These are phyloP conservation scores for Agriopis aurantiaria DNA, from an alignment of 2,888 invertebrate species.

Conservation along the genomic window DNA sequence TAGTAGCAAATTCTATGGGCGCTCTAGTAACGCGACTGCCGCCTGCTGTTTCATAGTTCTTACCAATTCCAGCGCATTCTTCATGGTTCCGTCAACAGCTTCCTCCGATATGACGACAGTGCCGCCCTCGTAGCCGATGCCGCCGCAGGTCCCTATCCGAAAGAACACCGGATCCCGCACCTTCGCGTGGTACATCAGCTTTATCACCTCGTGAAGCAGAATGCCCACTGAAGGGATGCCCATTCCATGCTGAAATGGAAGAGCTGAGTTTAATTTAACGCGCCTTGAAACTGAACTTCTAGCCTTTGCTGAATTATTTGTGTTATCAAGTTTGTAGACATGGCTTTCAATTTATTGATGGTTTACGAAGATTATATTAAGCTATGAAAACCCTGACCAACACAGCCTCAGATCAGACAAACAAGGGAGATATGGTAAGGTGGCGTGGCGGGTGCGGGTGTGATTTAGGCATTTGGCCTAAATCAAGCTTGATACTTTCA, in stretches of 20 bases:
- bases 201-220: slow-evolving; percentile 97
- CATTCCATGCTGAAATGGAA: slow-evolving; percentile 95
- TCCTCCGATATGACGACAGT: slow-evolving; percentile 97
- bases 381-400: too few relatives aligned
- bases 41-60: slow-evolving; percentile 51
- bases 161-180: slow-evolving; percentile 94
- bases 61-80: slow-evolving; percentile 94
- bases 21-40: neutral
- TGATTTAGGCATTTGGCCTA: too few relatives aligned
- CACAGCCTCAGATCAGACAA: too few relatives aligned
- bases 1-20: neutral
- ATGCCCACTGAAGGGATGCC: slow-evolving; percentile 98
- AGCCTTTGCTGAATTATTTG: neutral
- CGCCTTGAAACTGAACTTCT: neutral
- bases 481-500: too few relatives aligned
- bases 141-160: slow-evolving; percentile 97
- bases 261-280: neutral
- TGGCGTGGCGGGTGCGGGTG: too few relatives aligned
- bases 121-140: slow-evolving; percentile 96
- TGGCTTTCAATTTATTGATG: too few relatives aligned
- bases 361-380: too few relatives aligned
- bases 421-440: too few relatives aligned
- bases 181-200: slow-evolving; percentile 97
- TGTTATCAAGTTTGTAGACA: neutral
- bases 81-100: slow-evolving; percentile 95